phyloP scores from a whole-genome alignment of 2,888 invertebrate genomes.

The Lymantria dispar region DNA sequence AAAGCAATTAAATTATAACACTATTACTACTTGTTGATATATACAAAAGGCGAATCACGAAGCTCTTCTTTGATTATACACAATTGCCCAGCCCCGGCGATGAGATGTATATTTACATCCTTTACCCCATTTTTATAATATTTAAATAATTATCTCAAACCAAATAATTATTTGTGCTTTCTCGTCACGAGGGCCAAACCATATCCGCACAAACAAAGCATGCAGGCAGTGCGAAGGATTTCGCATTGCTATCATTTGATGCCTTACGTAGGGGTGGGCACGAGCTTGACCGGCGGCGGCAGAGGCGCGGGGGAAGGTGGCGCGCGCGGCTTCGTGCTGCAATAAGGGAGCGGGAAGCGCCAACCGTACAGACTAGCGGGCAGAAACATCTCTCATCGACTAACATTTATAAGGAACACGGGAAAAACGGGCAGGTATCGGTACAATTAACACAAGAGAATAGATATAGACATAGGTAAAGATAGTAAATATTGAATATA shows the following conservation, averaged over 20 bases:
- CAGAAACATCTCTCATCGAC: slow-evolving; percentile 83
- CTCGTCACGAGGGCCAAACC: slow-evolving; percentile 53
- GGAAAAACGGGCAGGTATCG: slow-evolving; percentile 30
- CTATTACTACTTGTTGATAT: slow-evolving; percentile 37
- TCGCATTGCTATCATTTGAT: slow-evolving; percentile 48
- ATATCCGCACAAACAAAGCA: slow-evolving; percentile 75
- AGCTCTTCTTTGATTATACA: slow-evolving; percentile 55
- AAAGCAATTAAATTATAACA: slow-evolving; percentile 26
- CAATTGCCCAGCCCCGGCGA: slow-evolving; percentile 58
- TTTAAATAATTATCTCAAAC: slow-evolving; percentile 19
- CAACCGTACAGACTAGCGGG: slow-evolving; percentile 95
- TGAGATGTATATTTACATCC: slow-evolving; percentile 36
- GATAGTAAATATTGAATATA: slow-evolving; percentile 36
- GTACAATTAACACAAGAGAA: slow-evolving; percentile 34
- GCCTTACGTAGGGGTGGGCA: slow-evolving; percentile 87
- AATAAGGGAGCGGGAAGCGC: slow-evolving; percentile 98
- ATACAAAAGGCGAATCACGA: slow-evolving; percentile 52
- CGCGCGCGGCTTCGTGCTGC: slow-evolving; percentile 93
- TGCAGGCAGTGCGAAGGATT: slow-evolving; percentile 65
- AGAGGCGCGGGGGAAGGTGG: slow-evolving; percentile 90
- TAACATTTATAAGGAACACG: slow-evolving; percentile 53
- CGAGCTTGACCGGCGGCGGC: slow-evolving; percentile 90
- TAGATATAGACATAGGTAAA: slow-evolving; percentile 15
- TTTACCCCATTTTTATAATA: slow-evolving; percentile 19
- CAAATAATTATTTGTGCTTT: slow-evolving; percentile 22